Evolutionary conservation across 35 echinoderm and acorn worm genomes (phyloP).

Genomic region (Heliocidaris tuberculata): DNA sequence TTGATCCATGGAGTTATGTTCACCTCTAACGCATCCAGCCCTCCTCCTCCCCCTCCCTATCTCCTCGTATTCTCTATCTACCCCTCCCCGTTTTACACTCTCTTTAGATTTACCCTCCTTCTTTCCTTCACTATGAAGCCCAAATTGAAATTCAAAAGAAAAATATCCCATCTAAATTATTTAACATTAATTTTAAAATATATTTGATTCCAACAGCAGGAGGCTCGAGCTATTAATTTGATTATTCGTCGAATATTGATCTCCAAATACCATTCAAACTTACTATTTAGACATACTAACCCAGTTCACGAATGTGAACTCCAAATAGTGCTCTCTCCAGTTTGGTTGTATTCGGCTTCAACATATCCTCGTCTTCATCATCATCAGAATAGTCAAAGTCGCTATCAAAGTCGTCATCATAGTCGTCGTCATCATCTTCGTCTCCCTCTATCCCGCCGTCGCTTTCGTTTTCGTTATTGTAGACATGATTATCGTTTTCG

Average conservation of each 20-base stretch:
- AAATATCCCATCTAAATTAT: too few species aligned
- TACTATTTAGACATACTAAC: conserved; percentile 39
- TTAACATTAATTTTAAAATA: too few species aligned
- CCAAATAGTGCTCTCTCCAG: conserved; percentile 80
- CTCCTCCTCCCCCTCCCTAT: not conserved
- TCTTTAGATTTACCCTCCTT: too few species aligned
- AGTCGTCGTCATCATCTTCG: not conserved
- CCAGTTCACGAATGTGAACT: conserved; percentile 85
- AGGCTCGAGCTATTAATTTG: too few species aligned
- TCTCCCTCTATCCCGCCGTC: not conserved
- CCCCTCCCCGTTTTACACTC: too few species aligned
- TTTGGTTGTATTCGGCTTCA: conserved; percentile 38
- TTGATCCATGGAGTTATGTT: too few species aligned
- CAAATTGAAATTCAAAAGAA: too few species aligned
- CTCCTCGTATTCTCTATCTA: not conserved
- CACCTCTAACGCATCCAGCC: not conserved
- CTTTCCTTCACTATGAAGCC: too few species aligned
- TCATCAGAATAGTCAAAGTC: conserved; percentile 46
- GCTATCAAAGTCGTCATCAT: conserved; percentile 34
- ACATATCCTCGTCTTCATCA: not conserved
- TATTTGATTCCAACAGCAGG: too few species aligned
- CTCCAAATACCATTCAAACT: too few species aligned
- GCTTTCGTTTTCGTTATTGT: conserved; percentile 33
- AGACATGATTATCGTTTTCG: conserved; percentile 32
- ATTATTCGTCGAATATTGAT: too few species aligned